Base-by-base conservation (phyloP, 2,113 vertebrate genomes). In the Microtus montanus region DNA sequence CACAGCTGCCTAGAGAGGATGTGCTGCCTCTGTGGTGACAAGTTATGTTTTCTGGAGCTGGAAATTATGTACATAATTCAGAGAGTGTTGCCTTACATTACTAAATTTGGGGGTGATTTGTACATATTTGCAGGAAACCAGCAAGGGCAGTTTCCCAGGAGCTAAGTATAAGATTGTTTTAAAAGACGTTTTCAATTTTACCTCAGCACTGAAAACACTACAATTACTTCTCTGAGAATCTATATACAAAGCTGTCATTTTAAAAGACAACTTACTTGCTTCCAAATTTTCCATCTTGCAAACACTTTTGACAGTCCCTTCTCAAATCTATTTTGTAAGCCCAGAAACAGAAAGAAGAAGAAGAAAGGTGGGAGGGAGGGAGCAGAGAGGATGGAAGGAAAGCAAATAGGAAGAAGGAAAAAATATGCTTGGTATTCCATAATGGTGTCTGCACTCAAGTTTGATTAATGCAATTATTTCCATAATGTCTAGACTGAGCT, bases 221-320 rank as follows among this genome's bases (percentile, higher is more conserved):
- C 26, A 66, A 77, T 78, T 80, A 24, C n/a, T 92, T 95, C 63
- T 90, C 47, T 61, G 77, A 33, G 13, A 87, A 33, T 84, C 61
- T 22, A 44, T 73, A 87, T 89, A 71, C 11, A 58, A 47, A 90
- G 28, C 35, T 73, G 7, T 74, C 33, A 70, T 14, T 87, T 71
- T 77, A 35, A 35, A 73, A 91, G 73, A 75, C 61, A 38, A 74
- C 35, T 94, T 84, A 63, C 8, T 71, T 85, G 75, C 54, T 94
- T 87, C 4, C 77, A 63, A 71, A 63, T 12, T 85, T 83, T 87
- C 47, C 30, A 74, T 2, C 38, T 30, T 52, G 26, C 47, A 93
- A 64, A 41, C 0, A 89, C 28, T 94, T 89, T 61, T 71, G 41
- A 86, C 75, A 80, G 52, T 80, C 47, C 10, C 19, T 68, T n/a